Conservation (phyloP, 1,140 invertebrate genomes). For the Cyphomyrmex costatus region DNA sequence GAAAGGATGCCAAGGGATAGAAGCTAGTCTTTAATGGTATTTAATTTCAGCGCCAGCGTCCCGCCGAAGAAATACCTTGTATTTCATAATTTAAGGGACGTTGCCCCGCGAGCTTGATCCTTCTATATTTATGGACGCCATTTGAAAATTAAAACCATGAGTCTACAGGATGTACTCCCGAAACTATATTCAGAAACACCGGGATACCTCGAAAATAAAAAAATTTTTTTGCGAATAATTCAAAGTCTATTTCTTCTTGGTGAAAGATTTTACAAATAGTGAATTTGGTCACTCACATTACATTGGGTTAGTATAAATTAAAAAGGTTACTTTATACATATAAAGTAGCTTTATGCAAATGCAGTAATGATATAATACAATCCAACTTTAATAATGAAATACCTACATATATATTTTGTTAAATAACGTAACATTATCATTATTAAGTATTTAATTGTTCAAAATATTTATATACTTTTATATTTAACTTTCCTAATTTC, state of each 20-base stretch:
- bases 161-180: neutral
- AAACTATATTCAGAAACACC: neutral
- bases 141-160: conserved; percentile 49
- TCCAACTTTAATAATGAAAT: no score
- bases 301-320: no score
- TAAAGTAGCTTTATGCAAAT: no score
- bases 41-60: conserved; percentile 22
- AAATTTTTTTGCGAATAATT: neutral
- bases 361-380: no score
- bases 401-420: no score
- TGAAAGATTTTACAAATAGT: neutral
- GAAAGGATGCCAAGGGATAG: neutral
- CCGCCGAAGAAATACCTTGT: conserved; percentile 22
- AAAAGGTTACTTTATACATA: no score
- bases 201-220: neutral
- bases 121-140: neutral
- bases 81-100: no score
- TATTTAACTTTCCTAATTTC: no score
- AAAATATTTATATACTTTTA: no score
- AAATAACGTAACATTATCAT: no score
- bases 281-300: no score
- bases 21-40: neutral
- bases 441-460: no score
- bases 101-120: neutral
- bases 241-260: neutral